These are phyloP conservation scores for Ips typographus DNA, from an alignment of 1,140 invertebrate species.

Conservation along the genomic window DNA sequence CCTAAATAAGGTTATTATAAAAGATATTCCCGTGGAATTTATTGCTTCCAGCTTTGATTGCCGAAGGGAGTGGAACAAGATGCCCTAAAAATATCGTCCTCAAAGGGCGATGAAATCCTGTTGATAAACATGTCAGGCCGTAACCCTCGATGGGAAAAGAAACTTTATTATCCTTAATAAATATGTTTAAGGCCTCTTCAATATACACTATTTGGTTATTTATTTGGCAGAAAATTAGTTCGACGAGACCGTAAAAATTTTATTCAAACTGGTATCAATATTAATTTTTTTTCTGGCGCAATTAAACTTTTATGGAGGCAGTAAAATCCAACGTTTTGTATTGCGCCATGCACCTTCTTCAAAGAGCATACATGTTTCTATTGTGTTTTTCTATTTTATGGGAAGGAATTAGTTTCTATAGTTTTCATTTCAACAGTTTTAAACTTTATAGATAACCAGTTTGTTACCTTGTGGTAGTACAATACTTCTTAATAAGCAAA, in stretches of 20 bases:
- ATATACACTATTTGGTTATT: constrained; percentile 34
- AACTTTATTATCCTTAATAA: constrained; percentile 39
- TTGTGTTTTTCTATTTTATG: background rate
- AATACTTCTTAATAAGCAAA: no score
- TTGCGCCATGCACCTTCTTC: constrained; percentile 8
- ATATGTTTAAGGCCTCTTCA: constrained; percentile 36
- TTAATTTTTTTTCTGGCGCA: constrained; percentile 31
- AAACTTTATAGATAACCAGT: no score
- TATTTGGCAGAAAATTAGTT: constrained; percentile 40
- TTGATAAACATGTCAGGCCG: constrained; percentile 41
- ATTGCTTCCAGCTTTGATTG: background rate
- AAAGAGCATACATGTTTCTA: no score
- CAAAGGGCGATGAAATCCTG: constrained; percentile 32
- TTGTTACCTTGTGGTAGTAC: no score
- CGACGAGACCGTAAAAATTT: constrained; percentile 30
- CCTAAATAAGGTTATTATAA: constrained; percentile 11
- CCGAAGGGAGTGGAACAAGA: constrained; percentile 12
- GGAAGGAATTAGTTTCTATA: no score
- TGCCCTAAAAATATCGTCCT: constrained; percentile 27
- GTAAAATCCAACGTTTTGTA: constrained; percentile 27
- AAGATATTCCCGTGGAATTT: background rate
- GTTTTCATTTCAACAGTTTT: no score
- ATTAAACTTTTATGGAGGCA: constrained; percentile 29
- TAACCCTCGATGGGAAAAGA: constrained; percentile 38
- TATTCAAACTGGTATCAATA: constrained; percentile 31